Percentiles rank a stretch among this genome's conserved stretches.
Evolutionary conservation across 2,113 vertebrate species (phyloP).

Genomic region (Parus major): DNA sequence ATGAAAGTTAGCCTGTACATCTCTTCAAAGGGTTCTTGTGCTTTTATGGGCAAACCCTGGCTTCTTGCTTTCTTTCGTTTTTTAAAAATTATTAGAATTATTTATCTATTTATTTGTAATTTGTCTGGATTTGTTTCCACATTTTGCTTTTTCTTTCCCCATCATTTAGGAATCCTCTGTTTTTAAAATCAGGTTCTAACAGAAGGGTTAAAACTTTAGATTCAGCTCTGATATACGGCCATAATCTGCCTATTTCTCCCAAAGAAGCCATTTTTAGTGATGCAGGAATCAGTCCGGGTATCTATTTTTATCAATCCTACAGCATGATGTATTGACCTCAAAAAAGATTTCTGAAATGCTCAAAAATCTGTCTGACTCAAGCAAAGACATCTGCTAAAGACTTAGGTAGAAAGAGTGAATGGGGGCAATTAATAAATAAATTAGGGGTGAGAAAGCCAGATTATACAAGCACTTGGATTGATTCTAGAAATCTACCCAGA

Average conservation of each 20-base stretch:
- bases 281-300: not conserved
- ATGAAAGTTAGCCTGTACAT: not conserved
- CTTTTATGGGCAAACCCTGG: not conserved
- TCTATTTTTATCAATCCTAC: not conserved
- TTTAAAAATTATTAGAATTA: not conserved
- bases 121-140: not conserved
- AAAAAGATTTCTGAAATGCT: not conserved
- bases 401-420: not conserved
- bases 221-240: not conserved
- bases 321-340: not conserved
- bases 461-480: not conserved
- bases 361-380: not conserved
- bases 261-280: not conserved
- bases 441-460: not conserved
- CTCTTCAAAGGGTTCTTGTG: not conserved
- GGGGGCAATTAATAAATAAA: not conserved
- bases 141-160: not conserved
- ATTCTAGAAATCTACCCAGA: not conserved
- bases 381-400: not conserved
- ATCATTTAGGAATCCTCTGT: not conserved
- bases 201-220: not conserved
- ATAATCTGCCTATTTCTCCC: not conserved
- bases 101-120: not conserved
- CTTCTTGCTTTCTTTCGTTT: accelerated
- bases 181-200: not conserved